Conservation (phyloP, 2,797 vertebrate species). For the Lutjanus argentimaculatus region DNA sequence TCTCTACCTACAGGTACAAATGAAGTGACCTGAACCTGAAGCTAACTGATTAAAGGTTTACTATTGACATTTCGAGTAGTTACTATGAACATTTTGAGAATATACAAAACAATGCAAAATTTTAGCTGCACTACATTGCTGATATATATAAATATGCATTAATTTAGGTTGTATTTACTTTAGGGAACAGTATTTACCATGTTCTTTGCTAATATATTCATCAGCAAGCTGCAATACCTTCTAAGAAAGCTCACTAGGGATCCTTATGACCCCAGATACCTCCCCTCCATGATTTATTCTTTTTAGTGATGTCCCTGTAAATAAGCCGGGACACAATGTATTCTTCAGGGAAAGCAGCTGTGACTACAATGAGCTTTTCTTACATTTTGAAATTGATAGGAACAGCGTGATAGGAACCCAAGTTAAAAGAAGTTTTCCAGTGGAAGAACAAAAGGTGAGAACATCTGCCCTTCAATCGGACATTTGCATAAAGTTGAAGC, state of each 20-base stretch:
- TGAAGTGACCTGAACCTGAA: too few species aligned
- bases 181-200: background rate
- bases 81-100: too few species aligned
- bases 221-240: constrained; percentile 1
- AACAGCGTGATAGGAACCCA: constrained; percentile 15
- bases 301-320: constrained; percentile 21
- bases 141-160: constrained; percentile 9
- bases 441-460: constrained; percentile 39
- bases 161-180: background rate
- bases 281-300: constrained; percentile 24
- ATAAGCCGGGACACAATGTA: constrained; percentile 23
- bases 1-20: too few species aligned
- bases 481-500: constrained; percentile 52
- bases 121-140: constrained; percentile 2
- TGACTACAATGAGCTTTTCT: constrained; percentile 18
- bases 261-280: constrained; percentile 2
- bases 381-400: constrained; percentile 26
- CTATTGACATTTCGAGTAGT: too few species aligned
- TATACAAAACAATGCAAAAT: background rate
- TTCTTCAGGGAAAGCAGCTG: constrained; percentile 5
- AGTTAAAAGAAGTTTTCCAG: constrained; percentile 26
- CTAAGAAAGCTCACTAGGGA: constrained; percentile 5
- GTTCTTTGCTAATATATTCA: constrained; percentile 16
- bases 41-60: too few species aligned
- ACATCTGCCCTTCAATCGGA: constrained; percentile 23